phyloP scores from a whole-genome alignment of 2,797 vertebrate species.

The Steatocranus sp. region DNA sequence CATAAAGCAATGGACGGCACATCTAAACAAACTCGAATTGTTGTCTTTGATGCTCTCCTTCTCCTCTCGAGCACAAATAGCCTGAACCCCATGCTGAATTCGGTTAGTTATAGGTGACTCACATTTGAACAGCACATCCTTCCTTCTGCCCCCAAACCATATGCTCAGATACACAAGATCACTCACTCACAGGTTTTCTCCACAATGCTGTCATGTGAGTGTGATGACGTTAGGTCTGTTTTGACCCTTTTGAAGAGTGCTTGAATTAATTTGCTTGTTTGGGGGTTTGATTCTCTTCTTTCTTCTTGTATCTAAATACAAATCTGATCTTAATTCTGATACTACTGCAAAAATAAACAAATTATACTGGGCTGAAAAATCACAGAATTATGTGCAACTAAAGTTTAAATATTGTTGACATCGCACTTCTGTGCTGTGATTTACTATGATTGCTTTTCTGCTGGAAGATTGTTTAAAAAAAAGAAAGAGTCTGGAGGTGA shows the following conservation, averaged over 20 bases:
- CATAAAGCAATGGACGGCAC: slow-evolving; percentile 16
- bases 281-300: neutral
- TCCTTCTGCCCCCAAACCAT: neutral
- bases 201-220: slow-evolving; percentile 1
- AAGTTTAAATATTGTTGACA: neutral
- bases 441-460: slow-evolving; percentile 5
- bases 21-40: slow-evolving; percentile 21
- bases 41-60: slow-evolving; percentile 7
- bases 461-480: neutral
- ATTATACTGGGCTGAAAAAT: neutral
- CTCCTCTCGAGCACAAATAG: neutral
- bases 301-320: neutral
- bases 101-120: slow-evolving; percentile 35
- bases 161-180: neutral
- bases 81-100: neutral
- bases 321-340: neutral
- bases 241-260: neutral
- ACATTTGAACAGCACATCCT: slow-evolving; percentile 5
- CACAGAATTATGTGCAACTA: neutral
- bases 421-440: neutral
- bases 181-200: neutral
- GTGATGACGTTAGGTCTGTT: neutral
- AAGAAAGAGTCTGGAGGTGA: neutral
- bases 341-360: neutral
- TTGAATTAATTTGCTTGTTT: neutral